These are phyloP conservation scores for Ochropacha duplaris DNA, from an alignment of 2,888 invertebrate genomes.

Conservation along the genomic window DNA sequence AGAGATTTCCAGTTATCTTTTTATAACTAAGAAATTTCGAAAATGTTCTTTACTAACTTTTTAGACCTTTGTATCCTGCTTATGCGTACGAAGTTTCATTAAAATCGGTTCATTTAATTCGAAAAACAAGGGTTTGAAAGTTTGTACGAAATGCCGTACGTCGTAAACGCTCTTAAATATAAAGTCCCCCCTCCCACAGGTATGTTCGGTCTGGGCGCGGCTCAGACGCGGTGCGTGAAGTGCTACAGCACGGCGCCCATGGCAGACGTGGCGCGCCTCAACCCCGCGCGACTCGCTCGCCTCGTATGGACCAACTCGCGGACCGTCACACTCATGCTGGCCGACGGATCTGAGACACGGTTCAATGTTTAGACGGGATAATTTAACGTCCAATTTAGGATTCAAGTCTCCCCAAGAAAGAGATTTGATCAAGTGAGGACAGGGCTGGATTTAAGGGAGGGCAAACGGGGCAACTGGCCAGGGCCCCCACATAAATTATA, in stretches of 20 bases:
- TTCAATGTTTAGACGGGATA: conserved; percentile 63
- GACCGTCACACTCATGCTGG: conserved; percentile 95
- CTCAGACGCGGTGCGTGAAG: conserved; percentile 97
- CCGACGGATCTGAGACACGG: conserved; percentile 94
- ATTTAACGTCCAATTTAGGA: background rate
- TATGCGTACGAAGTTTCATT: no score
- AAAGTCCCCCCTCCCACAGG: conserved; percentile 66
- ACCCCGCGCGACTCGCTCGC: conserved; percentile 94
- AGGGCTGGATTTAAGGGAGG: no score
- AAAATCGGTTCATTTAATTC: no score
- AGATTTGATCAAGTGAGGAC: background rate
- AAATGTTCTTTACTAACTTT: no score
- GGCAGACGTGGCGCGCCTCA: conserved; percentile 92
- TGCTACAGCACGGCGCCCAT: conserved; percentile 97
- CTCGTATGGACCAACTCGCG: conserved; percentile 98
- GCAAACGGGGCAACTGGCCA: no score
- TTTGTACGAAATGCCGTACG: no score
- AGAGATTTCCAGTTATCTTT: no score
- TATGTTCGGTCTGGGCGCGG: conserved; percentile 98
- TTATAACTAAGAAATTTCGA: no score
- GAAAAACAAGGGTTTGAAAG: no score
- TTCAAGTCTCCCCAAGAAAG: background rate
- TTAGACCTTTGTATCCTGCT: no score
- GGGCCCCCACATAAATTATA: no score
- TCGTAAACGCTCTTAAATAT: no score